A percentile compares a stretch with the other conserved stretches of the same genome.
Evolutionary conservation across 2,797 vertebrate genomes (phyloP).

Genomic region (Premnoplex brunnescens): DNA sequence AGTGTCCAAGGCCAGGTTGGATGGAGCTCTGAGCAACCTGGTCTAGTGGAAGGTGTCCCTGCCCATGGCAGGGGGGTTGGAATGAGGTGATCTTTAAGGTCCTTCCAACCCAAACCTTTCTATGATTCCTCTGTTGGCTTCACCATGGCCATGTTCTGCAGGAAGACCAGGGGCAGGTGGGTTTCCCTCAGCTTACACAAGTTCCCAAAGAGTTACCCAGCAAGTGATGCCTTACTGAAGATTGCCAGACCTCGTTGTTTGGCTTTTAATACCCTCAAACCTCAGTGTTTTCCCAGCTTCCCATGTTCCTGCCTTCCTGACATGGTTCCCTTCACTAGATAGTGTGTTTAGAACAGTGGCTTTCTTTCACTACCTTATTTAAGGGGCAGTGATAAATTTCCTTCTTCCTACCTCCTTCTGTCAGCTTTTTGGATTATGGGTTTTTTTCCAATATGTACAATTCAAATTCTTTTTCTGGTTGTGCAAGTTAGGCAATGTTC

Average conservation of each 20-base stretch:
- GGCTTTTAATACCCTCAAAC: not conserved
- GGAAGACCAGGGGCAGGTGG: not conserved
- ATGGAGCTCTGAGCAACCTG: not conserved
- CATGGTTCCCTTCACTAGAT: not conserved
- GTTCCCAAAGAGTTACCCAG: not conserved
- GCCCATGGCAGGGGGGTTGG: accelerated
- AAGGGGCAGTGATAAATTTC: not conserved
- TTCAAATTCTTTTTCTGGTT: not conserved
- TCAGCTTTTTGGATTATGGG: not conserved
- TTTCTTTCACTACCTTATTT: not conserved
- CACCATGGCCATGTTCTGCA: not conserved
- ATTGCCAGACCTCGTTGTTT: not conserved
- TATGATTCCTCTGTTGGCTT: not conserved
- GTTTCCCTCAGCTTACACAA: not conserved
- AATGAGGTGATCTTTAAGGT: not conserved
- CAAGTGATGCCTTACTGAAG: not conserved
- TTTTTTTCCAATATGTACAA: not conserved
- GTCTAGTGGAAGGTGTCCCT: not conserved
- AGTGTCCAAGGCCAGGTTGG: not conserved
- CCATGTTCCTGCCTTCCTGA: not conserved
- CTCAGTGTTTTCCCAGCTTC: not conserved
- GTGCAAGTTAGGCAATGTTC: not conserved
- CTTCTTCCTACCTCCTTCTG: not conserved
- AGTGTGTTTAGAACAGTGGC: not conserved
- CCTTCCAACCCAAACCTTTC: not conserved